A percentile compares a stretch with the other conserved stretches of the same genome.
phyloP scores from a whole-genome alignment of 2,888 invertebrate species.

The Polyommatus iphigenia region DNA sequence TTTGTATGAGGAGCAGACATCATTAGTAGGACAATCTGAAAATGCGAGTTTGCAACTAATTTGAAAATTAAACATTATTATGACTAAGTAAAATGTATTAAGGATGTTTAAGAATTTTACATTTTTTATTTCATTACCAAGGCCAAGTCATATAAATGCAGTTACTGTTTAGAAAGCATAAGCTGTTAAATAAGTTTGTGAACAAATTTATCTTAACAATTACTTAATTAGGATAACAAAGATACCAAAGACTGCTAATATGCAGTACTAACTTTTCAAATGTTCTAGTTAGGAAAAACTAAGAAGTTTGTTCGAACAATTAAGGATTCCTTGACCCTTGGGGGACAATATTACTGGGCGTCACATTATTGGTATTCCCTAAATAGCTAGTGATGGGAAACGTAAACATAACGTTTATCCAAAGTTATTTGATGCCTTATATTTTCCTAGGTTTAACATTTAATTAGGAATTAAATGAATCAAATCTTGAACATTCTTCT shows the following conservation, averaged over 20 bases:
- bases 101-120: too few relatives aligned
- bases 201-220: not conserved
- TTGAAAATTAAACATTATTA: too few relatives aligned
- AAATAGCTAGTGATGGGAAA: conserved; percentile 40
- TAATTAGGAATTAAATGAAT: too few relatives aligned
- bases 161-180: too few relatives aligned
- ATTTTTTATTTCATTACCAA: too few relatives aligned
- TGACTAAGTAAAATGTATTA: too few relatives aligned
- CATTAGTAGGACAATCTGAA: too few relatives aligned
- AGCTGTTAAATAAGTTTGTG: not conserved
- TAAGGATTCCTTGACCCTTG: conserved; percentile 67
- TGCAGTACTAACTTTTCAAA: not conserved
- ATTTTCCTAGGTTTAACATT: not conserved
- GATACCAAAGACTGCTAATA: not conserved
- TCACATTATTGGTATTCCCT: conserved; percentile 61
- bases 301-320: conserved; percentile 46
- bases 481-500: too few relatives aligned
- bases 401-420: not conserved
- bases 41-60: too few relatives aligned
- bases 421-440: not conserved
- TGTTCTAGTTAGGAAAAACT: not conserved
- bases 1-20: too few relatives aligned
- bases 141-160: too few relatives aligned
- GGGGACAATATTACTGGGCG: conserved; percentile 59
- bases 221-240: not conserved